Evolutionary conservation across 2,113 vertebrate genomes (phyloP), one percentile per base, ranked within the genome.

Genomic region (Holacanthus passer): DNA sequence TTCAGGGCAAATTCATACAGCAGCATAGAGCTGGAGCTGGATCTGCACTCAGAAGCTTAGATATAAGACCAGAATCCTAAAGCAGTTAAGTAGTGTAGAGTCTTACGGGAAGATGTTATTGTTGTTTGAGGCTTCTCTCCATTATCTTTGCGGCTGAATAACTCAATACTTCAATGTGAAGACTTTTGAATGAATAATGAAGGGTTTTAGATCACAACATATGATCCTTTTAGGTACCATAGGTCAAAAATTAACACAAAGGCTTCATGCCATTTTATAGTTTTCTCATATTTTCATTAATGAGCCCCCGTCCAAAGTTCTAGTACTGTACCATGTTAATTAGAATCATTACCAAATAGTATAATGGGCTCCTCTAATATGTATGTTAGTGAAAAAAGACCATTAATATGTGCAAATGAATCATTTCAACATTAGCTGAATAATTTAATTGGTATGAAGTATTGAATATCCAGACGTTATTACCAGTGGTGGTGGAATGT

Each of bases 1-100:
- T 79, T 79, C 73, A 77, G 55, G 56, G 39, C 66, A 75, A 77
- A 79, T 66, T 80, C 82, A 84, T 73, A 69, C 67, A 77, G 84
- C 78, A 72, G 76, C 80, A 35, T 52, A 48, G 82, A 82, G 87
- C 60, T 67, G 47, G 82, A 82, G 87, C 60, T 67, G 53, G 74
- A 63, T 79, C 62, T 81, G 76, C 64, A 52, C 48, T 82, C 39
- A 8, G 35, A 70, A 35, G 48, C 69, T 52, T 8, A 39, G 55
- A 63, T 77, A 47, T 68, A 39, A 50, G 59, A 43, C 12, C 32
- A 47, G 41, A 80, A 81, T 72, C 53, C 22, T 29, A 72, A 56
- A 66, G 47, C 37, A 37, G 65, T 32, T 22, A 20, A 41, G 39
- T 31, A 41, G 66, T 52, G 3, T 45, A 29, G 64, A 67, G 45